Conservation (phyloP, 1,140 invertebrate species). For the Eupristina koningsbergeri region DNA sequence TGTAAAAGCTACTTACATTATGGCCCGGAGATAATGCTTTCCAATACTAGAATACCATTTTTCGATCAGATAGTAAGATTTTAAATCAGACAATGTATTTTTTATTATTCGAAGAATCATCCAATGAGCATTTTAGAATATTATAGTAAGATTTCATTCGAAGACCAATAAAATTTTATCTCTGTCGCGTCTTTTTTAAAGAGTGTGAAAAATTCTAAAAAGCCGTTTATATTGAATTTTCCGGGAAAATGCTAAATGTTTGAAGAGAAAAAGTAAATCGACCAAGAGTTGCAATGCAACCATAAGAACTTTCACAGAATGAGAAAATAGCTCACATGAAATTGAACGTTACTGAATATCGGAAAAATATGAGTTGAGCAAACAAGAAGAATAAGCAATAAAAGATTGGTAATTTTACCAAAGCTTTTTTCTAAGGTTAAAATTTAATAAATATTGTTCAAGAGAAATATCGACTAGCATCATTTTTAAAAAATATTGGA, state of each 20-base stretch:
- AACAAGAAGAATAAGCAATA: neutral
- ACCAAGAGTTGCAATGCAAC: neutral
- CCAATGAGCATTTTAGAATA: slow-evolving; percentile 13
- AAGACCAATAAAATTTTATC: slow-evolving; percentile 11
- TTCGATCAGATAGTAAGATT: neutral
- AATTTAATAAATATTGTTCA: no score
- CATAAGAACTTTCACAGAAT: neutral
- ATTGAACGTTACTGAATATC: neutral
- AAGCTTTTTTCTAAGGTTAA: no score
- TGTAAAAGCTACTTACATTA: neutral
- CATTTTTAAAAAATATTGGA: no score
- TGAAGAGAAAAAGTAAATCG: neutral
- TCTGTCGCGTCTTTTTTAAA: neutral
- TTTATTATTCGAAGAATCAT: neutral
- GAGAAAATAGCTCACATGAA: neutral
- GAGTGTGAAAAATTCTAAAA: slow-evolving; percentile 14
- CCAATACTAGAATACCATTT: slow-evolving; percentile 8
- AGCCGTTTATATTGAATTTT: slow-evolving; percentile 47
- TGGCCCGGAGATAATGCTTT: neutral
- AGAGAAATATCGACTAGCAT: no score
- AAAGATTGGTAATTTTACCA: neutral
- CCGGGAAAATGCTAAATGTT: neutral
- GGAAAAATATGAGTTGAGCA: neutral
- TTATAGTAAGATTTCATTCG: slow-evolving; percentile 28
- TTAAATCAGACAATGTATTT: neutral